These are phyloP conservation scores for Puntigrus tetrazona DNA, from an alignment of 2,113 vertebrate genomes.

Conservation along the genomic window DNA sequence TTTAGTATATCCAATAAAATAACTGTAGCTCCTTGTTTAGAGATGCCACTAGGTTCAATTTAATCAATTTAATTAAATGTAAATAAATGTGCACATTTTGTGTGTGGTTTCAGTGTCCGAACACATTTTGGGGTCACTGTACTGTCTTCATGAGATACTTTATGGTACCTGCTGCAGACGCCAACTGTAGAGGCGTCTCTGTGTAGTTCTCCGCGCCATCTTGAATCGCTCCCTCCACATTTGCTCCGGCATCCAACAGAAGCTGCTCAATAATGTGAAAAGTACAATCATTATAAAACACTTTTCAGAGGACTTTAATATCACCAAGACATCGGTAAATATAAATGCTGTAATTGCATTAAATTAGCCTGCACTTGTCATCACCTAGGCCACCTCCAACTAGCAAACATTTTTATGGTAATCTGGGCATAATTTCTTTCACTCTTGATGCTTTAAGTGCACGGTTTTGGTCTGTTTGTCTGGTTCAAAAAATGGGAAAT, in stretches of 20 bases:
- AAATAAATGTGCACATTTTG: too few relatives aligned
- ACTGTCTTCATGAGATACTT: background rate
- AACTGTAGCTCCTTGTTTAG: background rate
- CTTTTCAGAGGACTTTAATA: background rate
- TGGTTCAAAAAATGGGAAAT: background rate
- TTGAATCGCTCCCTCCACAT: slow-evolving; percentile 76
- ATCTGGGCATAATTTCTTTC: background rate
- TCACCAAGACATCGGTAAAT: slow-evolving; percentile 2
- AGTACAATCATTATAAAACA: background rate
- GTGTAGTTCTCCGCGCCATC: slow-evolving; percentile 76
- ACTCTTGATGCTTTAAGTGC: slow-evolving; percentile 23
- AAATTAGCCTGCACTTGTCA: background rate
- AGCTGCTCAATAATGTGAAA: slow-evolving; percentile 64
- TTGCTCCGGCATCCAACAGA: slow-evolving; percentile 75
- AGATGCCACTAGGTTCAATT: background rate
- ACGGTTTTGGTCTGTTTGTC: slow-evolving; percentile 10
- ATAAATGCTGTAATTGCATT: slow-evolving; percentile 13
- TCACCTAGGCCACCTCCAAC: background rate
- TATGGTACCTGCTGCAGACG: slow-evolving; percentile 76
- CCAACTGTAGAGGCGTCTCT: slow-evolving; percentile 80
- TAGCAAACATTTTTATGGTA: slow-evolving; percentile 15
- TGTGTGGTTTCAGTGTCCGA: background rate
- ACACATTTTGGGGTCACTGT: background rate
- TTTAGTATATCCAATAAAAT: background rate
- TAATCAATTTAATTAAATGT: too few relatives aligned